Percentiles rank a stretch among this genome's conserved stretches.
Conservation (phyloP, 2,888 invertebrate genomes). For the Saturnia japonica region DNA sequence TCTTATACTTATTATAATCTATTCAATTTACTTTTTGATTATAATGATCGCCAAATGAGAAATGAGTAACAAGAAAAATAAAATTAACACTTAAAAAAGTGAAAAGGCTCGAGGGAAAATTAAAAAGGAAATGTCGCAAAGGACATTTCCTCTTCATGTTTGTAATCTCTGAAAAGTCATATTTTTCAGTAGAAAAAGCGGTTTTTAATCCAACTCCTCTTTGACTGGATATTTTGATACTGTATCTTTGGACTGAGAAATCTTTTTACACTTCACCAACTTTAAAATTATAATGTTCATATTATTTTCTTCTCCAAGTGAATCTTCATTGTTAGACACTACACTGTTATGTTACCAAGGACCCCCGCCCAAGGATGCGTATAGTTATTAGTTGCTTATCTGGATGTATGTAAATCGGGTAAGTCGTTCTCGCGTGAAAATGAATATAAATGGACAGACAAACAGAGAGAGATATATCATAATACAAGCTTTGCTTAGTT, state of each 20-base stretch:
- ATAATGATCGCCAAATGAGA: conserved; percentile 20
- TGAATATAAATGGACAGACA: no score
- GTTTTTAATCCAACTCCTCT: conserved; percentile 52
- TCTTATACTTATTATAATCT: background rate
- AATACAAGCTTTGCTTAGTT: no score
- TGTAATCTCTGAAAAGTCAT: conserved; percentile 51
- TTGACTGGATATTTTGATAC: conserved; percentile 46
- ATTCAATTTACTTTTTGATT: conserved; percentile 19
- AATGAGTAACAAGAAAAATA: conserved; percentile 22
- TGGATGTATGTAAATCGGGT: no score
- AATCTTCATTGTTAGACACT: no score
- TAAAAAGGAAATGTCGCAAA: conserved; percentile 6
- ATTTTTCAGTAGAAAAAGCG: conserved; percentile 48
- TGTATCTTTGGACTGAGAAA: conserved; percentile 29
- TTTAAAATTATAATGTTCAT: background rate
- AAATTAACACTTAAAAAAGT: conserved; percentile 36
- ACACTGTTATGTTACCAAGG: no score
- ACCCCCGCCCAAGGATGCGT: no score
- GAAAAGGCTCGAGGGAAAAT: conserved; percentile 19
- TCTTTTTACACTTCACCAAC: conserved; percentile 38
- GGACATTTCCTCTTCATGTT: conserved; percentile 25
- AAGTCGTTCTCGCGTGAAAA: no score
- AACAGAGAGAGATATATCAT: no score
- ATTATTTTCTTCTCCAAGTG: no score
- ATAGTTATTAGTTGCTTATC: no score